A percentile compares a stretch with the other conserved stretches of the same genome.
Evolutionary conservation across 1,140 invertebrate species (phyloP).

Genomic region (Contarinia nasturtii): DNA sequence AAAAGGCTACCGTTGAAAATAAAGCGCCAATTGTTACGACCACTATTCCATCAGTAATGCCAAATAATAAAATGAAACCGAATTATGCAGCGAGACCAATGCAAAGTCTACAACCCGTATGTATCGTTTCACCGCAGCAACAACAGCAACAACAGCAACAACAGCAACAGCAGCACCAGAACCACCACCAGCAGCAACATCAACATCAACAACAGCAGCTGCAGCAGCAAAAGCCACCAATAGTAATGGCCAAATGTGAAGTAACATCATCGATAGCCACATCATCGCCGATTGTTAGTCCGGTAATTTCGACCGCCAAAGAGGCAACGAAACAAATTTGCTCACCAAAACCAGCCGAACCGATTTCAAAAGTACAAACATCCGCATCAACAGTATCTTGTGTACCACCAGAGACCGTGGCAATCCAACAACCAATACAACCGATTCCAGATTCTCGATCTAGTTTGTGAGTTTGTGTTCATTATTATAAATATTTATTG

Average conservation of each 20-base stretch:
- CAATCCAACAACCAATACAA: slow-evolving; percentile 9
- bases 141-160: not conserved
- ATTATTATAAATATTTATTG: slow-evolving; percentile 11
- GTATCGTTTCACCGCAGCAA: not conserved
- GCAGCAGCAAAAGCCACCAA: slow-evolving; percentile 3
- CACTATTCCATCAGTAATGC: not conserved
- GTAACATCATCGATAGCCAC: not conserved
- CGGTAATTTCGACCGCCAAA: not conserved
- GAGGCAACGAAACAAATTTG: not conserved
- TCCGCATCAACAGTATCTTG: not conserved
- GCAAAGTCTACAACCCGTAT: too few relatives aligned
- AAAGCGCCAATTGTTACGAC: slow-evolving; percentile 1
- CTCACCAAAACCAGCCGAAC: not conserved
- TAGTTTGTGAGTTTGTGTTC: slow-evolving; percentile 25
- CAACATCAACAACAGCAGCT: slow-evolving; percentile 7
- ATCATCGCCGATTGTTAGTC: not conserved
- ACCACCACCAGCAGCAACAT: not conserved
- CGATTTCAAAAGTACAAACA: not conserved
- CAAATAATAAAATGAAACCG: not conserved
- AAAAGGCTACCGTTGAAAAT: not conserved
- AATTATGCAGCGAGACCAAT: too few relatives aligned
- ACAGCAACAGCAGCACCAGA: not conserved
- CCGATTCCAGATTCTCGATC: slow-evolving; percentile 22
- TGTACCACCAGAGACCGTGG: slow-evolving; percentile 6
- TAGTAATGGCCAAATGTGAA: not conserved